Evolutionary conservation across 2,797 vertebrate genomes (phyloP), one percentile per base, ranked within the genome.

Genomic region (Etheostoma nigrum): DNA sequence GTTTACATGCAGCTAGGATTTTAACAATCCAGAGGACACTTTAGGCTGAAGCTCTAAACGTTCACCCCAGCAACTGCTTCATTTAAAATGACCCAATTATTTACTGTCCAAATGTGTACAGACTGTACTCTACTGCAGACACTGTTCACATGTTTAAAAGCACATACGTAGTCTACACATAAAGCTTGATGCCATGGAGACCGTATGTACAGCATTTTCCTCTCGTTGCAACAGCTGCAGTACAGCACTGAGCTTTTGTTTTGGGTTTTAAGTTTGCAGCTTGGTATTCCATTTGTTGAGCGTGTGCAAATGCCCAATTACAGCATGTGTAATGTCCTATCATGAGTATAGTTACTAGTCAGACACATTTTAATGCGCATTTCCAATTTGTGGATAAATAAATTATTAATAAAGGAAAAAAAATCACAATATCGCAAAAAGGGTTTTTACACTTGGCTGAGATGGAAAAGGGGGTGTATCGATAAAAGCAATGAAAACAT

Each of bases 111-210:
- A 49, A 73, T 60, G 27, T 25, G 4, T 55, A 30, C 23, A 25
- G 14, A 76, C 48, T 74, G 58, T 44, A 48, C 55, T 68, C n/a
- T 36, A 64, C 47, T 33, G 44, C 67, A 57, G 47, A 52, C 63
- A 74, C 45, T 42, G 51, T 19, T 54, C 19, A 71, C 62, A 48
- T 55, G n/a, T 67, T 60, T 14, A 25, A 59, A 77, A 79, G 61
- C 69, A 61, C 52, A 67, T 1, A 59, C 9, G 10, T 9, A 33
- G 25, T 54, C n/a, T 68, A 73, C 40, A 70, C 16, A 68, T 70
- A 47, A 51, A 69, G 63, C 47, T 74, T 68, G 74, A 85, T 76
- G 80, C 69, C 69, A 76, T 75, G 44, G 64, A 44, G 9, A 79
- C 63, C 14, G 51, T n/a, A 19, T 23, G 8, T 3, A 13, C 27